Percentiles rank a stretch among this genome's conserved stretches.
These are phyloP conservation scores for Agrochola lychnidis DNA, from an alignment of 2,888 invertebrate species.

Conservation along the genomic window DNA sequence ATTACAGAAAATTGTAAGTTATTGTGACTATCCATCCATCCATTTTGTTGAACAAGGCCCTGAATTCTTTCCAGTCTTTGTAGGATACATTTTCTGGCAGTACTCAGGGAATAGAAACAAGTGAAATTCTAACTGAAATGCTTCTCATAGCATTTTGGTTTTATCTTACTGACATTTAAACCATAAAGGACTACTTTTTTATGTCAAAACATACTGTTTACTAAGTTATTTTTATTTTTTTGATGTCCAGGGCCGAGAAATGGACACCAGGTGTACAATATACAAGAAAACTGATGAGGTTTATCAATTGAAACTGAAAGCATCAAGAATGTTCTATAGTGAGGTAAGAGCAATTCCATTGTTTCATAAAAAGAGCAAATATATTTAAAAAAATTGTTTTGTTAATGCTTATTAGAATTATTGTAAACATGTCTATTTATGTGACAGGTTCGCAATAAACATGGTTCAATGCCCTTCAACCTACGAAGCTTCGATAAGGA, in stretches of 20 bases:
- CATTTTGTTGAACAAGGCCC: conserved; percentile 60
- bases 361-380: not conserved
- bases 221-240: conserved; percentile 12
- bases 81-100: conserved; percentile 74
- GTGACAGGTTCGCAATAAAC: conserved; percentile 95
- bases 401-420: not conserved
- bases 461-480: conserved; percentile 99
- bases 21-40: not conserved
- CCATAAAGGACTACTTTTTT: not conserved
- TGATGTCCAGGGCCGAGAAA: conserved; percentile 94
- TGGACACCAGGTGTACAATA: conserved; percentile 98
- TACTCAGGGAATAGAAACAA: conserved; percentile 78
- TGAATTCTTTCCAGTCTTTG: conserved; percentile 81
- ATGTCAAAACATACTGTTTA: not conserved
- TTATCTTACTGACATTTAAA: conserved; percentile 74
- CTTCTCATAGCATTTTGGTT: conserved; percentile 73
- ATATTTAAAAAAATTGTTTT: not conserved
- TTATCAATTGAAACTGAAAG: conserved; percentile 99
- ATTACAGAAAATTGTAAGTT: not conserved
- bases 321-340: conserved; percentile 97
- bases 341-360: conserved; percentile 90
- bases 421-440: not conserved
- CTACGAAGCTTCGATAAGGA: conserved; percentile 98
- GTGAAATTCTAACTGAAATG: conserved; percentile 75
- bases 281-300: conserved; percentile 99